Percentiles rank a stretch among this genome's conserved stretches.
Evolutionary conservation across 1,140 invertebrate species (phyloP).

Genomic region (Andrena cerasifolii): DNA sequence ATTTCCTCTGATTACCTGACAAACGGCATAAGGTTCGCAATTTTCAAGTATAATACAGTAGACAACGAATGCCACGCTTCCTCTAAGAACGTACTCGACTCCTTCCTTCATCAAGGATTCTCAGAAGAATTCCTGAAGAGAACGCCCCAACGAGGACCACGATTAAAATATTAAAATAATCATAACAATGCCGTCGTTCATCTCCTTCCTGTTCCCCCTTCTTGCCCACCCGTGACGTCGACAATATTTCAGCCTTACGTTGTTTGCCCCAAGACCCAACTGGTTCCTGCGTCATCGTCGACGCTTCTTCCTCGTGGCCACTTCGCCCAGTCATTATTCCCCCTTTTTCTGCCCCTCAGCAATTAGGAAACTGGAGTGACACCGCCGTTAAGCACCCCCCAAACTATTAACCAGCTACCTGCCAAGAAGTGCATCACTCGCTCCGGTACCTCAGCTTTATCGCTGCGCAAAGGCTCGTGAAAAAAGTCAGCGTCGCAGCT

Average conservation of each 20-base stretch:
- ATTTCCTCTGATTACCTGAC: no score
- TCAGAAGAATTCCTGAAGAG: background rate
- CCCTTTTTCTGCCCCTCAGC: no score
- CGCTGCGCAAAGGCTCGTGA: no score
- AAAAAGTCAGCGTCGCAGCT: no score
- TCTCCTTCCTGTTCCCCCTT: constrained; percentile 11
- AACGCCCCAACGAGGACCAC: constrained; percentile 19
- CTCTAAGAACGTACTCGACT: background rate
- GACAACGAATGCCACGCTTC: background rate
- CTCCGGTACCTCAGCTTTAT: no score
- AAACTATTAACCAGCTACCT: no score
- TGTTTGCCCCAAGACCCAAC: background rate
- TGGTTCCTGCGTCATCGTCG: background rate
- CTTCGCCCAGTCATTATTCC: no score
- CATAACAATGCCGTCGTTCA: constrained; percentile 45
- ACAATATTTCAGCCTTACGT: background rate
- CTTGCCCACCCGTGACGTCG: background rate
- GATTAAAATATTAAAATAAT: constrained; percentile 35
- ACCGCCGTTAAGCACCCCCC: no score
- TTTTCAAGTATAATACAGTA: no score
- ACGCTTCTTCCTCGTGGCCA: background rate
- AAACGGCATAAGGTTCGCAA: no score
- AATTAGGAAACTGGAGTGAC: no score
- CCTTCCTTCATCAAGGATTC: background rate
- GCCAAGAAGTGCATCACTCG: no score